phyloP scores from a whole-genome alignment of 1,140 invertebrate genomes.

The Steinernema khuongi region DNA sequence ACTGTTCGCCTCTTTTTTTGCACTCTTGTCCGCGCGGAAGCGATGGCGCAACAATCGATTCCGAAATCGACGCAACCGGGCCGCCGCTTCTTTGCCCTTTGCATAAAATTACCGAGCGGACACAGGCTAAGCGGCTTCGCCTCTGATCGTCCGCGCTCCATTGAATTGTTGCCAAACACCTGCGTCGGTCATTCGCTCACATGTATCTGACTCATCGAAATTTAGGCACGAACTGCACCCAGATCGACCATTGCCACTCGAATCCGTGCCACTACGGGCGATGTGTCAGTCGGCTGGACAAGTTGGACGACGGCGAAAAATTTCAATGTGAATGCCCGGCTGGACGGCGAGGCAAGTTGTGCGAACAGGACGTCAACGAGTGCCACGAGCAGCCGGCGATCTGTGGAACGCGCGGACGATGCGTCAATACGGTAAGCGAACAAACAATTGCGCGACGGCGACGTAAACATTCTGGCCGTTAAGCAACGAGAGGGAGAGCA shows the following conservation, averaged over 20 bases:
- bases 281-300: neutral
- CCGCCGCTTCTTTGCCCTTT: neutral
- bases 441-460: neutral
- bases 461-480: neutral
- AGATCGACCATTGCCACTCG: neutral
- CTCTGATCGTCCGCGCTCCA: no score
- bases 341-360: neutral
- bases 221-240: constrained; percentile 1
- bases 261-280: neutral
- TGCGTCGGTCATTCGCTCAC: neutral
- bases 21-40: neutral
- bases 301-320: neutral
- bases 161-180: neutral
- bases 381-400: neutral
- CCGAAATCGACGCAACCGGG: neutral
- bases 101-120: constrained; percentile 16
- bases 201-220: neutral
- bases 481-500: neutral
- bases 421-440: constrained; percentile 4
- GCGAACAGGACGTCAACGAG: constrained; percentile 14
- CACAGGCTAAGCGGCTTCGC: no score
- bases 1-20: neutral
- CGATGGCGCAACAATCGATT: constrained; percentile 16
- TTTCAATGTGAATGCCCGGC: constrained; percentile 4
- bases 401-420: neutral